Evolutionary conservation across 2,797 vertebrate species (phyloP), one percentile per base, ranked within the genome.

Genomic region (Antrozous pallidus): DNA sequence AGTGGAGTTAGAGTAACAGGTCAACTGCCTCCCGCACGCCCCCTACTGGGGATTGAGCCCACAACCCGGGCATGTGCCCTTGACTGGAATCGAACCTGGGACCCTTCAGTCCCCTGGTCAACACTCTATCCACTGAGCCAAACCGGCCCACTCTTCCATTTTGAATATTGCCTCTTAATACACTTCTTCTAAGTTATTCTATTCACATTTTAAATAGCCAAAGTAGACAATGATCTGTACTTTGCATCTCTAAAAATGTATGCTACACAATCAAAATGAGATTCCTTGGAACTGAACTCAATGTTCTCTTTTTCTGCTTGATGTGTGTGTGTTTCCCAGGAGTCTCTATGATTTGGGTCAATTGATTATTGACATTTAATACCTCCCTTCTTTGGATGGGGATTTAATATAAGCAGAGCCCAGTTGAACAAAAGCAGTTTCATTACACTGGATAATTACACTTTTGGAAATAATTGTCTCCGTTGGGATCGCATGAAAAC

Each of bases 401-500:
- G 96, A 97, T 96, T 78, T 96, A 97, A 95, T 97, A 98, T 96
- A 98, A 98, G 97, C 94, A 97, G 96, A 97, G 97, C 96, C 98
- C 97, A 97, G 96, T 97, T 97, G 97, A 98, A 98, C 97, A 98
- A 98, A 98, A 97, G 94, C 97, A 98, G 96, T 98, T 97, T 97
- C 98, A 98, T 98, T 98, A 98, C 97, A 97, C 97, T 97, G 96
- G 97, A 98, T 99, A 98, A 98, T 99, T 98, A 98, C 94, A 97
- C 97, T 98, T 98, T 98, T 97, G 98, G 97, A 97, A 97, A 96
- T 99, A 99, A 99, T 99, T 99, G 98, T 98, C 96, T 98, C 98
- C 98, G 96, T 12, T 96, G 98, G 98, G 98, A 98, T 97, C 86
- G 91, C 31, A 93, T 82, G 77, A 78, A 97, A 97, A 94, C 92